These are phyloP conservation scores for Eupithecia tripunctaria DNA, from an alignment of 2,888 invertebrate genomes.

Conservation along the genomic window DNA sequence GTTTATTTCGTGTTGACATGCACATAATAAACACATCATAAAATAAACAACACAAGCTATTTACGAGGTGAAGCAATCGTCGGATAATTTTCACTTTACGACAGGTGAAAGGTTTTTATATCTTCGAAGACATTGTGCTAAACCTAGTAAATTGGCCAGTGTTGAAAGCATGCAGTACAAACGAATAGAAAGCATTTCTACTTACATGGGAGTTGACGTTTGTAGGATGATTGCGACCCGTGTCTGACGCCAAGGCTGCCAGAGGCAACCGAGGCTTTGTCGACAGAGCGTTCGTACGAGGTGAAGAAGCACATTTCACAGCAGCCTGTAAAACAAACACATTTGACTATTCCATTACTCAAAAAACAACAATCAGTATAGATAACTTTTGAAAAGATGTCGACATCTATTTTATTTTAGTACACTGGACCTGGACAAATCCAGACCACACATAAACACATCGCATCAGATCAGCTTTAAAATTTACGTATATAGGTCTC, in stretches of 20 bases:
- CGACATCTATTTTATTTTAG: too few relatives aligned
- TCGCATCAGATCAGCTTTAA: too few relatives aligned
- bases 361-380: neutral
- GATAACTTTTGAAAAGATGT: too few relatives aligned
- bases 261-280: slow-evolving; percentile 78
- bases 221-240: slow-evolving; percentile 76
- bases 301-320: slow-evolving; percentile 81
- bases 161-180: slow-evolving; percentile 25
- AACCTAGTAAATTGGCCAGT: slow-evolving; percentile 21
- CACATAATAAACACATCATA: slow-evolving; percentile 43
- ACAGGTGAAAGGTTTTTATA: neutral
- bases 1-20: slow-evolving; percentile 44
- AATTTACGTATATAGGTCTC: neutral
- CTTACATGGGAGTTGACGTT: slow-evolving; percentile 82
- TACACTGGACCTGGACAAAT: too few relatives aligned
- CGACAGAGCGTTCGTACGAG: slow-evolving; percentile 80
- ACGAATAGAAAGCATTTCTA: slow-evolving; percentile 36
- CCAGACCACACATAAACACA: too few relatives aligned
- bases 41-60: slow-evolving; percentile 39
- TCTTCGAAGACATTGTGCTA: slow-evolving; percentile 5
- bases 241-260: slow-evolving; percentile 73
- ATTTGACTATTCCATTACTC: slow-evolving; percentile 1
- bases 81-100: slow-evolving; percentile 30
- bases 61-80: slow-evolving; percentile 40
- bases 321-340: slow-evolving; percentile 69